Percentiles rank a stretch among this genome's conserved stretches.
Conservation (phyloP, 2,797 vertebrate species). For the Acridotheres tristis region DNA sequence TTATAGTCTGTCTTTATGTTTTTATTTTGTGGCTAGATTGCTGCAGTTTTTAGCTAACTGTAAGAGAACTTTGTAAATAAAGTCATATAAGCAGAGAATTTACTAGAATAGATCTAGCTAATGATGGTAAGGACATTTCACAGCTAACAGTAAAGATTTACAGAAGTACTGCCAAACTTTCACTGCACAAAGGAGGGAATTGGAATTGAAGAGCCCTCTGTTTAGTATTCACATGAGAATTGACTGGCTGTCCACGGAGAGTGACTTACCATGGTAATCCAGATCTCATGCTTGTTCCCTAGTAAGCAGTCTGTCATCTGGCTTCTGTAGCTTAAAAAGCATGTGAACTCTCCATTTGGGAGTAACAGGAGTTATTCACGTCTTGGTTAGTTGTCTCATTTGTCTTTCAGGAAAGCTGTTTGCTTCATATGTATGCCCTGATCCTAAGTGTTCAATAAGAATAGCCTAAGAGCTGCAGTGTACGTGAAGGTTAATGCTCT, state of each 20-base stretch:
- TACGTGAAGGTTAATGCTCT: neutral
- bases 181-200: neutral
- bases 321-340: neutral
- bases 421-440: neutral
- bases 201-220: neutral
- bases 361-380: neutral
- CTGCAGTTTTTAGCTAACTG: neutral
- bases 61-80: neutral
- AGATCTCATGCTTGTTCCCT: neutral
- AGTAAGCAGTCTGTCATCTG: neutral
- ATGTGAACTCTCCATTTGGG: neutral
- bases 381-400: neutral
- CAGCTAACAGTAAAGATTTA: neutral
- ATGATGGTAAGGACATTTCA: neutral
- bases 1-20: neutral
- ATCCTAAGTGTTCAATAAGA: neutral
- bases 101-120: neutral
- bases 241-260: fast-evolving
- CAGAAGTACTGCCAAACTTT: neutral
- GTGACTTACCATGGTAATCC: neutral
- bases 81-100: neutral
- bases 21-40: neutral
- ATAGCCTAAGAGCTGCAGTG: neutral
- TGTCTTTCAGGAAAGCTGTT: neutral
- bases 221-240: neutral